Evolutionary conservation across 2,888 invertebrate genomes (phyloP).

Genomic region (Empis stercorea): DNA sequence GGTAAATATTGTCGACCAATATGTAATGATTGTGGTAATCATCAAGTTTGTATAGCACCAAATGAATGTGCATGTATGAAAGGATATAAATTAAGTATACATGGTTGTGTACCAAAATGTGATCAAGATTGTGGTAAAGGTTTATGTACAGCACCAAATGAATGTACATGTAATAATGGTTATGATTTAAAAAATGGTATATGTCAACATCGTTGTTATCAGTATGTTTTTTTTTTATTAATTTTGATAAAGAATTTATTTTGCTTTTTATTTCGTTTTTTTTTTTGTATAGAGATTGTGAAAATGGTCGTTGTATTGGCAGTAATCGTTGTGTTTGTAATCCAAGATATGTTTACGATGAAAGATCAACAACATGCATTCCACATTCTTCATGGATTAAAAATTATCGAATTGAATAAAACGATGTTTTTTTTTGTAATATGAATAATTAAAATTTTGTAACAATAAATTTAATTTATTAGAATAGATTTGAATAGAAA

Average conservation of each 20-base stretch:
- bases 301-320: conserved; percentile 29
- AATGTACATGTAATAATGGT: conserved; percentile 45
- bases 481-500: no score
- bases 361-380: conserved; percentile 27
- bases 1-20: conserved; percentile 48
- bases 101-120: conserved; percentile 33
- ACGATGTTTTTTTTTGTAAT: no score
- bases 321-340: conserved; percentile 34
- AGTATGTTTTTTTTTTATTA: neutral
- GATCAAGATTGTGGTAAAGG: conserved; percentile 37
- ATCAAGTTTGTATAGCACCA: conserved; percentile 24
- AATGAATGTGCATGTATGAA: conserved; percentile 23
- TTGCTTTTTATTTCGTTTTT: neutral
- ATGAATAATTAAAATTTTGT: no score
- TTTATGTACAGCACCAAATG: conserved; percentile 45
- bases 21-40: conserved; percentile 32
- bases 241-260: neutral
- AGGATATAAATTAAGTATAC: conserved; percentile 16
- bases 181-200: conserved; percentile 25
- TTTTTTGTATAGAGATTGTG: conserved; percentile 23
- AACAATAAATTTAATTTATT: no score
- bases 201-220: neutral
- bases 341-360: conserved; percentile 28
- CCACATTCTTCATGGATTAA: conserved; percentile 14
- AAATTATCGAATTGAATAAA: neutral